These are phyloP conservation scores for Trematomus loennbergii DNA, from an alignment of 2,113 vertebrate genomes.

Conservation along the genomic window DNA sequence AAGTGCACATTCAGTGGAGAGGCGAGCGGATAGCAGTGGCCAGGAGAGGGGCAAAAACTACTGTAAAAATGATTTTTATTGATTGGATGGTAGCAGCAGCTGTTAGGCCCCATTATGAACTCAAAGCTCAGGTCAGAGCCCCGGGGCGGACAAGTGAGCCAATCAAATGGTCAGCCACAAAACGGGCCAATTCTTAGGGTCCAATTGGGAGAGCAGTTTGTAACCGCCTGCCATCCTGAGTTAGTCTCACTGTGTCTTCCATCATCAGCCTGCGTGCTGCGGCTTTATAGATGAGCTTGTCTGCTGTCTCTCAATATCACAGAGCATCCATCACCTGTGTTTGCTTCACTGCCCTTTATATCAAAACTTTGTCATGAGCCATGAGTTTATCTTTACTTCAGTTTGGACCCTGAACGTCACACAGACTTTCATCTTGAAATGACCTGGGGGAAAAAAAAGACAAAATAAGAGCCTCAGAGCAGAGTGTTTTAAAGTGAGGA, in stretches of 20 bases:
- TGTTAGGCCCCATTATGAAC: slow-evolving; percentile 82
- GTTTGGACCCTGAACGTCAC: slow-evolving; percentile 37
- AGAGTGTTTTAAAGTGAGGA: slow-evolving; percentile 61
- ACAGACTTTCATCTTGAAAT: slow-evolving; percentile 71
- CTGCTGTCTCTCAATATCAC: slow-evolving; percentile 12
- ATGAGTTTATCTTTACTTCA: slow-evolving; percentile 47
- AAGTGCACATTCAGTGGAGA: slow-evolving; percentile 47
- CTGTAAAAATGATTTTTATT: slow-evolving; percentile 84
- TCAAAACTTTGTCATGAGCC: slow-evolving; percentile 33
- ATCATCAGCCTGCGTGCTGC: slow-evolving; percentile 33
- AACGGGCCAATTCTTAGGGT: slow-evolving; percentile 57
- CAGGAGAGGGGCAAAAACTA: slow-evolving; percentile 64
- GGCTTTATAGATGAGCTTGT: slow-evolving; percentile 50
- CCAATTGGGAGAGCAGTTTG: slow-evolving; percentile 51
- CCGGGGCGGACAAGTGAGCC: slow-evolving; percentile 61
- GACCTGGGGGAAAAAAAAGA: slow-evolving; percentile 51
- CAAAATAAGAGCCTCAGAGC: slow-evolving; percentile 71
- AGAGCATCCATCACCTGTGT: slow-evolving; percentile 49
- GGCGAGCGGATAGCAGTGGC: slow-evolving; percentile 46
- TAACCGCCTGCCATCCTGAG: slow-evolving; percentile 55
- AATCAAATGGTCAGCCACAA: slow-evolving; percentile 58
- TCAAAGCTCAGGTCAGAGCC: slow-evolving; percentile 71
- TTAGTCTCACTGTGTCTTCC: slow-evolving; percentile 57
- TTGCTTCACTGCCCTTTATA: slow-evolving; percentile 24
- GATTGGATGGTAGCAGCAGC: slow-evolving; percentile 79